phyloP scores from a whole-genome alignment of 1,140 invertebrate species.

The Leptopilina boulardi region DNA sequence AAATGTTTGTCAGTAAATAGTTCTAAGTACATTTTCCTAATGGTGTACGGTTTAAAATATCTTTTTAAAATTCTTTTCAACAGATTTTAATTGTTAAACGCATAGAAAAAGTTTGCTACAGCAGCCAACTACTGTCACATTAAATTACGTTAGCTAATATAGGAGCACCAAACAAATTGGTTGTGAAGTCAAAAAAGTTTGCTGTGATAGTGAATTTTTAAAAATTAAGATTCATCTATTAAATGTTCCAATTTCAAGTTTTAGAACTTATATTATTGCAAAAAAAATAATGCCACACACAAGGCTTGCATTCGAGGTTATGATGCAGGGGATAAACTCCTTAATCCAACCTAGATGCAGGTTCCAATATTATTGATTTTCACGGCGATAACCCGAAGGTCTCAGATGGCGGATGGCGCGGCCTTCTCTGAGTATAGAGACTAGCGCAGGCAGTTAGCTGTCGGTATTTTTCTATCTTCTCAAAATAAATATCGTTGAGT shows the following conservation, averaged over 20 bases:
- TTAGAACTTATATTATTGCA: background rate
- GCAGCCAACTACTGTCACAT: too few species aligned
- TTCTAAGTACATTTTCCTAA: too few species aligned
- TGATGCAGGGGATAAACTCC: conserved; percentile 13
- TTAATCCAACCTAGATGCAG: conserved; percentile 30
- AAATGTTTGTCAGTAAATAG: too few species aligned
- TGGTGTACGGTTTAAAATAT: too few species aligned
- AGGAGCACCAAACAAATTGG: too few species aligned
- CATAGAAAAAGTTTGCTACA: too few species aligned
- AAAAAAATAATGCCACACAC: background rate
- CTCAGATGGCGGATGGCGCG: conserved; percentile 58
- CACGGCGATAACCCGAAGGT: conserved; percentile 56
- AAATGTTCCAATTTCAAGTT: background rate
- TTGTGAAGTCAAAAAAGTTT: too few species aligned
- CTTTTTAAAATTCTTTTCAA: too few species aligned
- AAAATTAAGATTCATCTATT: too few species aligned
- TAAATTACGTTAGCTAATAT: too few species aligned
- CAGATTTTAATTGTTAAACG: too few species aligned
- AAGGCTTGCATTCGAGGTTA: background rate
- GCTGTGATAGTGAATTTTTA: too few species aligned
- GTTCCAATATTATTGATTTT: conserved; percentile 65
- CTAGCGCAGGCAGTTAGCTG: conserved; percentile 55
- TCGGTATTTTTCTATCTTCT: conserved; percentile 69
- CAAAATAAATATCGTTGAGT: conserved; percentile 71
- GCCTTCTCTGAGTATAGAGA: conserved; percentile 31